Evolutionary conservation across 2,797 vertebrate species (phyloP).

Genomic region (Chaetodon trifasciatus): DNA sequence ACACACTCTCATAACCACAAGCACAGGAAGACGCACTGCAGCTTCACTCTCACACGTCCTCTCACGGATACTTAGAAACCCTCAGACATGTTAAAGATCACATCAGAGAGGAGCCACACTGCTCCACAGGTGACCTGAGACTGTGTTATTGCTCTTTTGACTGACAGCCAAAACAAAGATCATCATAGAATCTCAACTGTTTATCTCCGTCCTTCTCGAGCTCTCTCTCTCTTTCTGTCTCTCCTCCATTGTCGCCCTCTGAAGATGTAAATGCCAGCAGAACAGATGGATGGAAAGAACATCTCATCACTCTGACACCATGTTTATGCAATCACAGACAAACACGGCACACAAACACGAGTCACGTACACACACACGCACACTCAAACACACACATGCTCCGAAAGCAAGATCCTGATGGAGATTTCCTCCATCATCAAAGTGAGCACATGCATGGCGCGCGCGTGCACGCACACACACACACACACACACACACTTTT

Average conservation of each 20-base stretch:
- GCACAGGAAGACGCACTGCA: constrained; percentile 61
- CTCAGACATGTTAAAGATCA: constrained; percentile 41
- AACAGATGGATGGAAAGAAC: constrained; percentile 82
- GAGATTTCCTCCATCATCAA: constrained; percentile 70
- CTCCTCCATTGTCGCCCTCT: constrained; percentile 60
- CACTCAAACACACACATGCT: constrained; percentile 31
- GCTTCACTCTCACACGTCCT: constrained; percentile 37
- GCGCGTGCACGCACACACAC: constrained; percentile 8
- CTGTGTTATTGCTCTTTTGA: constrained; percentile 25
- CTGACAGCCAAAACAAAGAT: constrained; percentile 31
- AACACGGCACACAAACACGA: constrained; percentile 59
- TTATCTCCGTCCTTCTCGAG: constrained; percentile 37
- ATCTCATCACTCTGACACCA: constrained; percentile 76
- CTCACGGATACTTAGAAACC: constrained; percentile 33
- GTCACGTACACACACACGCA: constrained; percentile 4
- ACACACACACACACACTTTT: constrained; percentile 43
- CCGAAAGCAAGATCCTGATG: constrained; percentile 55
- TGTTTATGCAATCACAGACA: constrained; percentile 75
- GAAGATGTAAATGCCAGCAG: constrained; percentile 76
- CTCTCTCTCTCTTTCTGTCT: constrained; percentile 23
- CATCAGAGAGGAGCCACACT: constrained; percentile 9
- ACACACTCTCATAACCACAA: constrained; percentile 51
- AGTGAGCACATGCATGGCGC: constrained; percentile 43
- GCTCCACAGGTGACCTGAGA: constrained; percentile 31
- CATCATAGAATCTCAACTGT: constrained; percentile 27